A percentile compares a stretch with the other conserved stretches of the same genome.
phyloP scores from a whole-genome alignment of 2,113 vertebrate genomes.

The Larimichthys crocea region DNA sequence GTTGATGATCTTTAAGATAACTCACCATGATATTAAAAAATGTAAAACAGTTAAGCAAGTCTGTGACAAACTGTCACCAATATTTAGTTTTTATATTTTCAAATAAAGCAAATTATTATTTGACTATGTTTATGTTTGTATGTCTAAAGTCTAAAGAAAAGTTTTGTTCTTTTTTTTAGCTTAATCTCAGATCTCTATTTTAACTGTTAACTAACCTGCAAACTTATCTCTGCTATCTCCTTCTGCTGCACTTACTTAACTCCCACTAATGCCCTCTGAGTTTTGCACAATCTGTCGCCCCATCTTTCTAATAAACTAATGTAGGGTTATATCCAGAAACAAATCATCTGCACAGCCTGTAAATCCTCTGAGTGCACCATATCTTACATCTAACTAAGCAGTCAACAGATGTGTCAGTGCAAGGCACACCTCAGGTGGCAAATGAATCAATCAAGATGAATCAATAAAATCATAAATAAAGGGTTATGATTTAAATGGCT shows the following conservation, averaged over 20 bases:
- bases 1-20: background rate
- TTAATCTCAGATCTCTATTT: background rate
- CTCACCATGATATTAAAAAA: background rate
- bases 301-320: slow-evolving; percentile 54
- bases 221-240: background rate
- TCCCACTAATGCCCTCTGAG: background rate
- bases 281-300: background rate
- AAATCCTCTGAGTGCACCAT: slow-evolving; percentile 28
- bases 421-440: slow-evolving; percentile 2
- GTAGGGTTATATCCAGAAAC: slow-evolving; percentile 22
- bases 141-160: background rate
- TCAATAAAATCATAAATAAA: background rate
- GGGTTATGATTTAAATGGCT: background rate
- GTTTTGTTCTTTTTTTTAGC: background rate
- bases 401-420: slow-evolving; percentile 33
- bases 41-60: background rate
- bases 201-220: background rate
- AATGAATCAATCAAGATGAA: background rate
- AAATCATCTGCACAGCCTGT: slow-evolving; percentile 14
- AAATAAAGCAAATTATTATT: background rate
- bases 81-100: slow-evolving; percentile 1
- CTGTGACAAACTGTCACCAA: background rate
- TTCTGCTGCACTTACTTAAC: background rate
- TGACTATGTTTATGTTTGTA: background rate
- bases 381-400: slow-evolving; percentile 23